These are phyloP conservation scores for Hippocampus guttulatus DNA, from an alignment of 2,113 vertebrate species.

Conservation along the genomic window DNA sequence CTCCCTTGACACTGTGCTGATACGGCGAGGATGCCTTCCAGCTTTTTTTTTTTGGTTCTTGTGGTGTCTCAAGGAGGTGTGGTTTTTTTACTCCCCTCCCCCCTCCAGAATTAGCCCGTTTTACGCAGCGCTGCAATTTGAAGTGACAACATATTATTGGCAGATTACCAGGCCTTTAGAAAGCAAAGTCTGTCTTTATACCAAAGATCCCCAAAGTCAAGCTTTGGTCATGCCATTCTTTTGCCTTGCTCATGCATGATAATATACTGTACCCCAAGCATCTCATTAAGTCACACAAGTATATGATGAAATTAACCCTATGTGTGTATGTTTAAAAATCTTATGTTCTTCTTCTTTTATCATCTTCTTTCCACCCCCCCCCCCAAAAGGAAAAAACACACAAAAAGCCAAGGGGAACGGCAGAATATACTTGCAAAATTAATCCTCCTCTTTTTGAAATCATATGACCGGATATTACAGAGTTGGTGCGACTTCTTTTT, in stretches of 20 bases:
- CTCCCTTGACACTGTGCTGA: constrained; percentile 25
- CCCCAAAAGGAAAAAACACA: not conserved
- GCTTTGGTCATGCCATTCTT: constrained; percentile 10
- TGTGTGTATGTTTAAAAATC: too few relatives aligned
- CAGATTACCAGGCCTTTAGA: constrained; percentile 34
- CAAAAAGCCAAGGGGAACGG: too few relatives aligned
- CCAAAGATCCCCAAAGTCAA: too few relatives aligned
- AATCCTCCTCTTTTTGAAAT: not conserved
- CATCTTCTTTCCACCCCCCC: too few relatives aligned
- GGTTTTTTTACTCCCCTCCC: too few relatives aligned
- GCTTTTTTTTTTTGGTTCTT: constrained; percentile 21
- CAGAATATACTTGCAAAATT: not conserved
- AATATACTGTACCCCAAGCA: not conserved
- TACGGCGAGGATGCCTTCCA: constrained; percentile 30
- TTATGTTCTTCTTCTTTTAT: not conserved
- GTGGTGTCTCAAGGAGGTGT: constrained; percentile 20
- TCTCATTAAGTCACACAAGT: too few relatives aligned
- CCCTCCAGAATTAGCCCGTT: constrained; percentile 36
- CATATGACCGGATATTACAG: not conserved
- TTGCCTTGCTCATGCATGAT: constrained; percentile 5
- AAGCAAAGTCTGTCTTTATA: constrained; percentile 30
- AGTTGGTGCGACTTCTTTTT: constrained; percentile 24
- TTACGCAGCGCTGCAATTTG: constrained; percentile 45
- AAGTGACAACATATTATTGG: constrained; percentile 43
- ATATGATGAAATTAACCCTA: not conserved